Conservation (phyloP, 2,888 invertebrate genomes). For the Camponotus fellah region DNA sequence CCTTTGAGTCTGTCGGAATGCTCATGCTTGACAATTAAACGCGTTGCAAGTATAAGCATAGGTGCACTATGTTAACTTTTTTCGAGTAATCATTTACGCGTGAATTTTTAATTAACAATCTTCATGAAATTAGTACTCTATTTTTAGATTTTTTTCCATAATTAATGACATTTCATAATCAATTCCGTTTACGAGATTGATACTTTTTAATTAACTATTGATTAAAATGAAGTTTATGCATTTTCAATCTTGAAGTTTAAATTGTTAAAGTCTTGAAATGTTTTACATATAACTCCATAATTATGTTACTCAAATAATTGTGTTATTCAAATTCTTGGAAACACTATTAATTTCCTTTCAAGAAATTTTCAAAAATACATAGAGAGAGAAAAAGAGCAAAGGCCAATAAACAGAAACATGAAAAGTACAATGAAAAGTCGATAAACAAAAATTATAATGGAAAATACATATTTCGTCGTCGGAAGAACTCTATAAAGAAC, state of each 20-base stretch:
- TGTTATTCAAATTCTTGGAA: background rate
- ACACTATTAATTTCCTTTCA: background rate
- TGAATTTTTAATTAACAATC: background rate
- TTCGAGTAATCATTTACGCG: background rate
- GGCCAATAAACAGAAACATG: background rate
- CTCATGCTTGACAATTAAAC: conserved; percentile 37
- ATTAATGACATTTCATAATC: background rate
- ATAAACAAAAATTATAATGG: background rate
- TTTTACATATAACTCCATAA: background rate
- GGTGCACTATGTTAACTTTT: background rate
- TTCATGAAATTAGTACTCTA: background rate
- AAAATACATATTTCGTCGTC: background rate
- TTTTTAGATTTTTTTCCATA: conserved; percentile 5
- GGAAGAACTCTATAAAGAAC: background rate
- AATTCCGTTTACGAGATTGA: background rate
- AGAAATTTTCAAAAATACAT: background rate
- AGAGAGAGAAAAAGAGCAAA: background rate
- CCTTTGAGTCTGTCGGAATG: conserved; percentile 4
- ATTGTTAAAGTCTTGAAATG: background rate
- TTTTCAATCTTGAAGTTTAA: background rate
- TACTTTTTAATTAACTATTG: conserved; percentile 22
- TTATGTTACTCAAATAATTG: background rate
- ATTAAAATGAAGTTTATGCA: background rate
- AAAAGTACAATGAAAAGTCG: too few relatives aligned
- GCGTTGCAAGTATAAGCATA: conserved; percentile 12